phyloP scores from a whole-genome alignment of 2,888 invertebrate genomes.

The Pollenia angustigena region DNA sequence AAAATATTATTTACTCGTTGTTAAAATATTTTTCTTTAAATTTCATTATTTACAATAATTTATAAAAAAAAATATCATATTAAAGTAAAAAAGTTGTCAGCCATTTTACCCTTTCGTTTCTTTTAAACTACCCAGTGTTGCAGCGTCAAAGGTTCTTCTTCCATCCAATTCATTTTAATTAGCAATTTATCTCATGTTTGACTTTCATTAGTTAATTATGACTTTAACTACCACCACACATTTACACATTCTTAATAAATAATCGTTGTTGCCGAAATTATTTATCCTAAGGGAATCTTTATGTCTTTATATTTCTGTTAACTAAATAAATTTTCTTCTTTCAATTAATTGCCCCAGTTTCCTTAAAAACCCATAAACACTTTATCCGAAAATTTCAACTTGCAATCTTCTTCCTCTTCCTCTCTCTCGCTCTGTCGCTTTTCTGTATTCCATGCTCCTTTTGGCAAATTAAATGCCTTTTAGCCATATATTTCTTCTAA shows the following conservation, averaged over 20 bases:
- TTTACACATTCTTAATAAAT: not conserved
- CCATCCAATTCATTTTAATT: no score
- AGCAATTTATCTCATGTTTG: not conserved
- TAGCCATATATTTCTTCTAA: conserved; percentile 37
- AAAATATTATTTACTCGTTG: no score
- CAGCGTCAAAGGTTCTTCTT: no score
- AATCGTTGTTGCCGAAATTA: not conserved
- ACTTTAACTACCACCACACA: conserved; percentile 5
- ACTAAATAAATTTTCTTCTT: not conserved
- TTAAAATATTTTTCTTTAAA: no score
- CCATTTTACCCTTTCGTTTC: no score
- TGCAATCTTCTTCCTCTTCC: not conserved
- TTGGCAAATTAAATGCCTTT: conserved; percentile 55
- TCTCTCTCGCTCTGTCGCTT: not conserved
- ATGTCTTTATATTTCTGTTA: not conserved
- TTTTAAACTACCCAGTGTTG: no score
- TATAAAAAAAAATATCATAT: no score
- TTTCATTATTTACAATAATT: no score
- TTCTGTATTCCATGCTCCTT: not conserved
- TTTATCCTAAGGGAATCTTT: conserved; percentile 7
- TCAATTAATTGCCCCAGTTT: conserved; percentile 16
- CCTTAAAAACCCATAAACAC: not conserved
- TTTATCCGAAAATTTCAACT: not conserved
- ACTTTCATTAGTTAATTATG: conserved; percentile 10
- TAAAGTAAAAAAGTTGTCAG: no score